phyloP scores from a whole-genome alignment of 2,888 invertebrate genomes.

The Ceraclea dissimilis region DNA sequence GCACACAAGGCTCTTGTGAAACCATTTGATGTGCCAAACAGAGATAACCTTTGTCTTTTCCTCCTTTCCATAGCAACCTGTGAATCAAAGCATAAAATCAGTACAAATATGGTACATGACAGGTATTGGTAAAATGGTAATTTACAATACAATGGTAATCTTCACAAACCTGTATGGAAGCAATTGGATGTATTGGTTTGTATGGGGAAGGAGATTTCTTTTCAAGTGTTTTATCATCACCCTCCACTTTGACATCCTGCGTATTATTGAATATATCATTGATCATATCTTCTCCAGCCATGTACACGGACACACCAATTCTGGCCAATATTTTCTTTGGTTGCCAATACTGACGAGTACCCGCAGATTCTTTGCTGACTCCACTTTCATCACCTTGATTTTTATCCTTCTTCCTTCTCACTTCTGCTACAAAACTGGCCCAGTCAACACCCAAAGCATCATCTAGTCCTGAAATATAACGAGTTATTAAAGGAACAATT shows the following conservation, averaged over 20 bases:
- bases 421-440: conserved; percentile 81
- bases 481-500: no score
- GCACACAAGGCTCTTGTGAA: conserved; percentile 73
- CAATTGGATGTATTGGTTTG: conserved; percentile 45
- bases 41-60: conserved; percentile 54
- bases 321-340: conserved; percentile 71
- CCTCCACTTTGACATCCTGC: conserved; percentile 30
- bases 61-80: conserved; percentile 55
- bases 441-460: conserved; percentile 95
- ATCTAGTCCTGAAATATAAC: conserved; percentile 52
- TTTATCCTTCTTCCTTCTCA: conserved; percentile 46
- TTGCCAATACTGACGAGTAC: conserved; percentile 72
- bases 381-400: conserved; percentile 39
- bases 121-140: no score
- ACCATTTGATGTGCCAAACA: conserved; percentile 67
- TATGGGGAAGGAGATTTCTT: conserved; percentile 32
- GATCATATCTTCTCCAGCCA: conserved; percentile 57
- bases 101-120: no score
- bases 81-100: not conserved
- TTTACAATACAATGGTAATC: no score
- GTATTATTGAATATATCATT: conserved; percentile 37
- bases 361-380: conserved; percentile 36
- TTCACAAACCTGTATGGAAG: conserved; percentile 42
- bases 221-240: conserved; percentile 27
- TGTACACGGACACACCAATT: conserved; percentile 70